Conservation (phyloP, 64 coral and sea anemone genomes). For the Cladopsammia gracilis region DNA sequence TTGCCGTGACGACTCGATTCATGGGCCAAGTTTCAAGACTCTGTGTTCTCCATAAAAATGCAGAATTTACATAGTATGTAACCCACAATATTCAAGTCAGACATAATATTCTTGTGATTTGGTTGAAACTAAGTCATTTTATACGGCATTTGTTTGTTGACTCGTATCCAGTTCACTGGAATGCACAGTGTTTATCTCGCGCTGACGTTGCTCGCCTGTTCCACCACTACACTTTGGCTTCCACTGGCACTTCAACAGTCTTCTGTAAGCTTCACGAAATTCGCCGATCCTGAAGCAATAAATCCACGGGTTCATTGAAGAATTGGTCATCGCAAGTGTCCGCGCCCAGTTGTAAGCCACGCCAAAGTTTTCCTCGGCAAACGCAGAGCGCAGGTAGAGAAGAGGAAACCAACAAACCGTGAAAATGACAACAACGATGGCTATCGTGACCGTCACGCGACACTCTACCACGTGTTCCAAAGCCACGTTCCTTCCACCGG, state of each 20-base stretch:
- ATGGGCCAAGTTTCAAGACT: too few species aligned
- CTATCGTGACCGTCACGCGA: constrained; percentile 87
- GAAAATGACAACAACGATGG: constrained; percentile 79
- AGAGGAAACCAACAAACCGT: constrained; percentile 87
- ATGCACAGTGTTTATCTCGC: neutral
- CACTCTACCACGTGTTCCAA: constrained; percentile 63
- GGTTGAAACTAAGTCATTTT: neutral
- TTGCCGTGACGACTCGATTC: too few species aligned
- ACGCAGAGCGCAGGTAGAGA: constrained; percentile 63
- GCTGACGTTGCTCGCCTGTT: neutral
- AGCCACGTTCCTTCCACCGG: neutral
- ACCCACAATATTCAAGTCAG: too few species aligned
- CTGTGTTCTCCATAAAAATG: too few species aligned
- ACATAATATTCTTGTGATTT: too few species aligned
- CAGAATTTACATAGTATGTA: too few species aligned
- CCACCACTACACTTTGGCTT: neutral
- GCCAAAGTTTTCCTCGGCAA: constrained; percentile 72
- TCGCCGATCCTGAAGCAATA: constrained; percentile 88
- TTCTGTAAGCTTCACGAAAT: constrained; percentile 85
- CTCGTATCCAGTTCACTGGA: neutral
- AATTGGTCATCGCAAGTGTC: constrained; percentile 81
- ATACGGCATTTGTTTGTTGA: neutral
- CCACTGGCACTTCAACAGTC: constrained; percentile 29
- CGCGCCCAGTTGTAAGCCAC: constrained; percentile 89
- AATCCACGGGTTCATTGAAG: constrained; percentile 90